phyloP scores from a whole-genome alignment of 2,888 invertebrate genomes.

The Molanna angustata region DNA sequence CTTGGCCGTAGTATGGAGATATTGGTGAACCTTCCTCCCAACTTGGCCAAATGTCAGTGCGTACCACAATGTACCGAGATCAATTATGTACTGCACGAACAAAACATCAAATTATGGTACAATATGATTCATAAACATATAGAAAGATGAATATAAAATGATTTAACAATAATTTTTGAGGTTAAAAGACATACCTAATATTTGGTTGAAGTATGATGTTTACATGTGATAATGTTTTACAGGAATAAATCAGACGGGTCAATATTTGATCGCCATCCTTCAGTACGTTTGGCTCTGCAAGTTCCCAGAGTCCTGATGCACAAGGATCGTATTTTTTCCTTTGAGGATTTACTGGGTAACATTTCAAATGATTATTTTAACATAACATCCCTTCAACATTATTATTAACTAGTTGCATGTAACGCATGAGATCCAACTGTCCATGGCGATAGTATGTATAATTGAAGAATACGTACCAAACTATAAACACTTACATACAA shows the following conservation, averaged over 20 bases:
- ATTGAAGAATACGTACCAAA: too few species aligned
- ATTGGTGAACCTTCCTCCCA: conserved; percentile 52
- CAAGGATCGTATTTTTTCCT: conserved; percentile 49
- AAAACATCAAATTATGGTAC: conserved; percentile 51
- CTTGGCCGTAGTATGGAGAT: conserved; percentile 52
- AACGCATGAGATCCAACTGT: too few species aligned
- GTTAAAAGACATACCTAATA: too few species aligned
- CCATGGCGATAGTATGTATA: too few species aligned
- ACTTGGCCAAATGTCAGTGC: conserved; percentile 52
- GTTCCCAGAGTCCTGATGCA: conserved; percentile 49
- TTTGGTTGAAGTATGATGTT: too few species aligned
- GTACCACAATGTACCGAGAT: conserved; percentile 52
- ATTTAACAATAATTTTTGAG: too few species aligned
- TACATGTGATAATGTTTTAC: not conserved
- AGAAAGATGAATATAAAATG: too few species aligned
- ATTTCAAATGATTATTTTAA: too few species aligned
- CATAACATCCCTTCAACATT: too few species aligned
- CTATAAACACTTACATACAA: too few species aligned
- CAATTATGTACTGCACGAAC: conserved; percentile 53
- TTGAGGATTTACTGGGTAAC: conserved; percentile 52
- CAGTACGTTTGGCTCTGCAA: conserved; percentile 47
- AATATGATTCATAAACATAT: too few species aligned
- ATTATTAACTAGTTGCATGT: too few species aligned
- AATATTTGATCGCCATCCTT: conserved; percentile 36
- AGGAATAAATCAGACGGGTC: conserved; percentile 22